A percentile compares a stretch with the other conserved stretches of the same genome.
phyloP scores from a whole-genome alignment of 2,113 vertebrate species.

The Marcusenius ussheri region DNA sequence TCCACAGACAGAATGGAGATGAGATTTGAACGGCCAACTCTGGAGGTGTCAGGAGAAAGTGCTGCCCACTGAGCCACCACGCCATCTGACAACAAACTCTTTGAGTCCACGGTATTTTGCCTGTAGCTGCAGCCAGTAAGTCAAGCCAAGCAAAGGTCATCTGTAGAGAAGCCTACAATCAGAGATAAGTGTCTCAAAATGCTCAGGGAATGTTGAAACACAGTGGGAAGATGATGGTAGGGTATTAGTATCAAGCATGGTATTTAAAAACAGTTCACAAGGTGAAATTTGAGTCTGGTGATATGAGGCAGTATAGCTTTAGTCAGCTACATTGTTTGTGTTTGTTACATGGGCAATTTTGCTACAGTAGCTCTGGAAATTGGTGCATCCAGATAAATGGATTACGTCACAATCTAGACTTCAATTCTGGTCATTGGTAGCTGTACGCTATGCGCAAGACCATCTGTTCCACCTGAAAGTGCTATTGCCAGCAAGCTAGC shows the following conservation, averaged over 20 bases:
- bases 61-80: conserved; percentile 53
- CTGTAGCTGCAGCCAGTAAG: neutral
- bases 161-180: neutral
- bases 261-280: neutral
- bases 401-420: neutral
- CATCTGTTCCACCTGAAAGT: neutral
- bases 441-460: neutral
- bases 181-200: neutral
- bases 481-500: neutral
- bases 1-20: neutral
- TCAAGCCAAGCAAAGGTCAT: neutral
- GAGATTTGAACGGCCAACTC: neutral
- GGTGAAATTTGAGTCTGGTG: neutral
- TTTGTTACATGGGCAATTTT: neutral
- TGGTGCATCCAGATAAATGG: neutral
- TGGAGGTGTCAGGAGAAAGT: neutral
- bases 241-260: neutral
- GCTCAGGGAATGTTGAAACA: neutral
- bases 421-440: neutral
- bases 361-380: neutral
- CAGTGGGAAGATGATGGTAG: neutral
- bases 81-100: conserved; percentile 20
- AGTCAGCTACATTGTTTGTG: neutral
- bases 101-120: neutral
- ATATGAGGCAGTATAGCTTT: neutral